Evolutionary conservation across 2,797 vertebrate genomes (phyloP).

Genomic region (Sebastes oblongus): DNA sequence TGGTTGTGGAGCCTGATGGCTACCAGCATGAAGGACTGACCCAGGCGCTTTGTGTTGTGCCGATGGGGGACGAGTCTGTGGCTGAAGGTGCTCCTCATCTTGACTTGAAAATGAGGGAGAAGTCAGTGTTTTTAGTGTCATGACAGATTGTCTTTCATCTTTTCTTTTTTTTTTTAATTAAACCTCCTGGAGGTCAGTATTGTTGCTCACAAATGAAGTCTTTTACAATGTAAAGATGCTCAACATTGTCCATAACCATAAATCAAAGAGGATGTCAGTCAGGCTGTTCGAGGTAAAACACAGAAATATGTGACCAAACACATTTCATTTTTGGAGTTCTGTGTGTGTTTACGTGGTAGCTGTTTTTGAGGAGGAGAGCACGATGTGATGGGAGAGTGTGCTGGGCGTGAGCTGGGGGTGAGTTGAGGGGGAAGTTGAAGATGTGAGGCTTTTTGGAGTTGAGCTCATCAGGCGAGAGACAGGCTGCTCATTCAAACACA

Average conservation of each 20-base stretch:
- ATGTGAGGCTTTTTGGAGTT: conserved; percentile 18
- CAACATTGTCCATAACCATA: not conserved
- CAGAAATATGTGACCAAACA: not conserved
- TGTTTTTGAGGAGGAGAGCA: not conserved
- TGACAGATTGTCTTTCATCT: not conserved
- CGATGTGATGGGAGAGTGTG: not conserved
- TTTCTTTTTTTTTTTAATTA: not conserved
- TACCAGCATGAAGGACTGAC: too few species aligned
- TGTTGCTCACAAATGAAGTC: conserved; percentile 10
- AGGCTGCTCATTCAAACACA: conserved; percentile 7
- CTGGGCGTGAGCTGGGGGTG: not conserved
- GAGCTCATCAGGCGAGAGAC: conserved; percentile 15
- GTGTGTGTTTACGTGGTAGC: not conserved
- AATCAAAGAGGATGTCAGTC: not conserved
- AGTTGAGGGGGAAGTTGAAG: not conserved
- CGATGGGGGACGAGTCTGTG: too few species aligned
- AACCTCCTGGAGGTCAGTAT: conserved; percentile 38
- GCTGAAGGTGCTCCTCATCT: too few species aligned
- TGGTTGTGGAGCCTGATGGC: too few species aligned
- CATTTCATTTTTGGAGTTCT: not conserved
- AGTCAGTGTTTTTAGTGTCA: not conserved
- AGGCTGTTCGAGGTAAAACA: not conserved
- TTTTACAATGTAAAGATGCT: not conserved
- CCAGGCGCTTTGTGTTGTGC: too few species aligned
- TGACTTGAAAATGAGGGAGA: too few species aligned